These are phyloP conservation scores for Rosalia funebris DNA, from an alignment of 2,888 invertebrate species.

Conservation along the genomic window DNA sequence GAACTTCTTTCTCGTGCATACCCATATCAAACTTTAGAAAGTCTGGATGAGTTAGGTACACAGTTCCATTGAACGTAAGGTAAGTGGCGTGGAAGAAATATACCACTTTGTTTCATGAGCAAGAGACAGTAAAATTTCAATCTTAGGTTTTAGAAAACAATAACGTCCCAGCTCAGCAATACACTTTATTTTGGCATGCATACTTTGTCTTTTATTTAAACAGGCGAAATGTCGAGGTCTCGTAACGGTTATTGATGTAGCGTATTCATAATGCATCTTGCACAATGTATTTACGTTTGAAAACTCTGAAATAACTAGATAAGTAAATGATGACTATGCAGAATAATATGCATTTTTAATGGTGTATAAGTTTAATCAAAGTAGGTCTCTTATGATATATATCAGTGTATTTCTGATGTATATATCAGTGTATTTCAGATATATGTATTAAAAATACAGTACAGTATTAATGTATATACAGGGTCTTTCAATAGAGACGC, in stretches of 20 bases:
- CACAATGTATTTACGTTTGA: neutral
- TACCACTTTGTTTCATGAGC: slow-evolving; percentile 1
- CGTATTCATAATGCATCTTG: neutral
- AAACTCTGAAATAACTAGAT: neutral
- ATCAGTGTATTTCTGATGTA: too few relatives aligned
- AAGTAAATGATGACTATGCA: too few relatives aligned
- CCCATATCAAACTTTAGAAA: too few relatives aligned
- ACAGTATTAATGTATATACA: too few relatives aligned
- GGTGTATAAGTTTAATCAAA: too few relatives aligned
- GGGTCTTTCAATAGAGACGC: too few relatives aligned
- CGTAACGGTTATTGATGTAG: neutral
- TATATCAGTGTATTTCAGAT: too few relatives aligned
- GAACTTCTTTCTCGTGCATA: too few relatives aligned
- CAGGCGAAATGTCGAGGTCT: neutral
- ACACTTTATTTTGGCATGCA: neutral
- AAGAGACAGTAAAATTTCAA: neutral
- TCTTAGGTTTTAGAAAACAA: slow-evolving; percentile 4
- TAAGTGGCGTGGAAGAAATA: slow-evolving; percentile 1
- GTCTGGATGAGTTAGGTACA: too few relatives aligned
- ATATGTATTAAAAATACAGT: too few relatives aligned
- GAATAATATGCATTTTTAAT: too few relatives aligned
- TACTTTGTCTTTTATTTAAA: neutral
- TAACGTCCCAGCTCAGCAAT: neutral
- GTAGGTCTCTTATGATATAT: too few relatives aligned
- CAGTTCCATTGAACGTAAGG: neutral